These are phyloP conservation scores for Sisor rabdophorus DNA, from an alignment of 2,113 vertebrate species.

Conservation along the genomic window DNA sequence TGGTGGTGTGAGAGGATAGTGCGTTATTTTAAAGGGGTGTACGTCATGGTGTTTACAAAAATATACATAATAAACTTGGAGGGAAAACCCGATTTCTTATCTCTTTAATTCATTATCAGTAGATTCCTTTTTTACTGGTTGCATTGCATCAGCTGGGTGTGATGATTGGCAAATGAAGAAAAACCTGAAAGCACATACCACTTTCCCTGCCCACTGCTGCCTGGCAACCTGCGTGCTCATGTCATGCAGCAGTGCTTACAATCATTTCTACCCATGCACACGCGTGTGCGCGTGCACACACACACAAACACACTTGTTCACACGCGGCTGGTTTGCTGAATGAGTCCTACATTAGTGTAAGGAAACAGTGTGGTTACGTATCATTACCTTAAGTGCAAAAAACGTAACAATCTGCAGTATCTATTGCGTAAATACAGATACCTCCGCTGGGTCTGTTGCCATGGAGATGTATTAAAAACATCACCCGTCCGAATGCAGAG, in stretches of 20 bases:
- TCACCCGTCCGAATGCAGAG: not conserved
- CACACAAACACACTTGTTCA: not conserved
- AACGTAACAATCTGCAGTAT: not conserved
- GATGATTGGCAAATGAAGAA: slow-evolving; percentile 35
- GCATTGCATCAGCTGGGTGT: slow-evolving; percentile 15
- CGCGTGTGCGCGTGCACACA: not conserved
- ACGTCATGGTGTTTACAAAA: not conserved
- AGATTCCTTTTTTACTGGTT: not conserved
- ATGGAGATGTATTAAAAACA: not conserved
- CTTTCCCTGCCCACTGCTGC: slow-evolving; percentile 58
- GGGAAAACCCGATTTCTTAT: not conserved
- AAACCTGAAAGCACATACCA: slow-evolving; percentile 65
- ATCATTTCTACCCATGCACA: slow-evolving; percentile 6
- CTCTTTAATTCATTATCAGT: not conserved
- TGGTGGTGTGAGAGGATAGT: not conserved
- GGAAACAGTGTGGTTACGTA: not conserved
- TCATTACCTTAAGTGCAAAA: not conserved
- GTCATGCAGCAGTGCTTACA: slow-evolving; percentile 53
- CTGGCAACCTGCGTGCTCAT: slow-evolving; percentile 68
- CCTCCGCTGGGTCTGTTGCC: not conserved
- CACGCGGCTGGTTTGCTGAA: not conserved
- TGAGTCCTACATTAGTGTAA: not conserved
- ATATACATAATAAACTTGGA: not conserved
- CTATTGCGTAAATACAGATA: not conserved
- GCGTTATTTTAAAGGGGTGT: slow-evolving; percentile 5